Evolutionary conservation across 2,113 vertebrate species (phyloP), one percentile per base, ranked within the genome.

Genomic region (Upupa epops): DNA sequence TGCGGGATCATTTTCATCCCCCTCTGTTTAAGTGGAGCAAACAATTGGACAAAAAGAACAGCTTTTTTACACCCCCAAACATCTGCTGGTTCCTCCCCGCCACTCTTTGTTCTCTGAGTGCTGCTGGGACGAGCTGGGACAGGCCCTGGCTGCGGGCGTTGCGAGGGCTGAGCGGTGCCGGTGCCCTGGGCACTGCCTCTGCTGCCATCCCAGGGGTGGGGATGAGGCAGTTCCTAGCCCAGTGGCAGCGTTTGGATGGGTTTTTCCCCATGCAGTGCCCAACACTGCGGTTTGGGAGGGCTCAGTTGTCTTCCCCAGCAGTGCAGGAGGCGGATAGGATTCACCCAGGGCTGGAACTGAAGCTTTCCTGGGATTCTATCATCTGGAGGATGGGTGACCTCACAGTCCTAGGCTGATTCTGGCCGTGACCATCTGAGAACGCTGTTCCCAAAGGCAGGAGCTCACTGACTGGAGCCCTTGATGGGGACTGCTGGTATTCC

Each of bases 101-200:
- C 1, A 11, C 64, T 26, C 71, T 76, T 78, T 88, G 85, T 75
- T 70, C 1, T 4, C 31, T 0, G 4, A 0, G 32, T 32, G 2
- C 31, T 40, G 65, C 55, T 0, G 9, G 58, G 60, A 3, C 76
- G 17, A 93, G 94, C 89, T 1, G 11, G 74, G 66, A 77, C 89
- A 91, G 84, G 94, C 29, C 76, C 70, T 10, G 17, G 64, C 86
- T 8, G 2, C 72, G 83, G 69, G 71, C 3, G 12, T 58, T 49
- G 52, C 0, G 21, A 40, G 52, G 52, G 59, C 13, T 29, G 20
- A 11, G 54, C 0, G 3, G 59, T 21, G 69, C 61, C 0, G 4
- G 36, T 58, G 55, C 73, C 61, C 15, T 1, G 3, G 46, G 81
- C 61, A 60, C 51, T 4, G 2, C 76, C 16, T 49, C 69, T 10